phyloP scores from a whole-genome alignment of 1,140 invertebrate species.

The Halictus rubicundus region DNA sequence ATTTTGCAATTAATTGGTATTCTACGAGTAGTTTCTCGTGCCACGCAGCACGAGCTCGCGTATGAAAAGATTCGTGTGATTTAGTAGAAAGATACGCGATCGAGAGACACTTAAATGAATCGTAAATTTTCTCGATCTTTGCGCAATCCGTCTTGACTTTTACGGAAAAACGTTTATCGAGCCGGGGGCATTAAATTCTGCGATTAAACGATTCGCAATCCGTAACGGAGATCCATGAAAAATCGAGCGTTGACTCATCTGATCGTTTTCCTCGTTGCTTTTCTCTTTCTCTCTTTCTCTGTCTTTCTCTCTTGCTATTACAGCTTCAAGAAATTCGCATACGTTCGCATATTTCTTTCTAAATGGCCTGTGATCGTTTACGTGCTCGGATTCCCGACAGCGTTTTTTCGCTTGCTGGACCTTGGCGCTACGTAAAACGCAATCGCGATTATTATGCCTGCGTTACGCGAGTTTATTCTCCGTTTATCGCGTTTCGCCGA shows the following conservation, averaged over 20 bases:
- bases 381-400: constrained; percentile 3
- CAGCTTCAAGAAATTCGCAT: background rate
- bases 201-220: background rate
- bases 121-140: too few relatives aligned
- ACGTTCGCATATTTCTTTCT: background rate
- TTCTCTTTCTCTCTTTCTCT: background rate
- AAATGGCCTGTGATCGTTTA: background rate
- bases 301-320: background rate
- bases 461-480: background rate
- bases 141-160: too few relatives aligned
- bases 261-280: background rate
- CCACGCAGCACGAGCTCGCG: too few relatives aligned
- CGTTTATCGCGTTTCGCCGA: background rate
- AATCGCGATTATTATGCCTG: constrained; percentile 30
- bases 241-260: background rate
- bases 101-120: too few relatives aligned
- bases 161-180: too few relatives aligned
- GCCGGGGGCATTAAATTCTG: background rate
- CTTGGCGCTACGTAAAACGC: constrained; percentile 1
- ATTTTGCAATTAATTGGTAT: too few relatives aligned
- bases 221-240: background rate
- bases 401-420: constrained; percentile 1
- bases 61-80: too few relatives aligned
- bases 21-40: too few relatives aligned
- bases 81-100: too few relatives aligned